Evolutionary conservation across 2,113 vertebrate genomes (phyloP).

Genomic region (Notothenia rossii): DNA sequence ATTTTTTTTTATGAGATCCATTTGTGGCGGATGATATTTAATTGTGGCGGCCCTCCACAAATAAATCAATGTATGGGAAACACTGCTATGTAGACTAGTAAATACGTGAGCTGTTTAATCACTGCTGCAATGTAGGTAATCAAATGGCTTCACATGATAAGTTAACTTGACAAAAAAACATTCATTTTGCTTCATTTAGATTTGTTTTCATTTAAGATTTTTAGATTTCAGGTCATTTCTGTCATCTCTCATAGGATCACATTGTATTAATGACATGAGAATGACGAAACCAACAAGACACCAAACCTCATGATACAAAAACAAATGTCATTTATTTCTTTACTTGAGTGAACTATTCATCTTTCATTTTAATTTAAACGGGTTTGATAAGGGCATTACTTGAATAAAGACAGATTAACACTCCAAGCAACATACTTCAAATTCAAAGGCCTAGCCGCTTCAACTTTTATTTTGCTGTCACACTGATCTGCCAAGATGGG

Average conservation of each 20-base stretch:
- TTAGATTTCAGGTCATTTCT: not conserved
- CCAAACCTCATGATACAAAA: not conserved
- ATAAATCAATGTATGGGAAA: too few relatives aligned
- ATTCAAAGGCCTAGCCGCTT: conserved; percentile 26
- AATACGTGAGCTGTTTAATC: not conserved
- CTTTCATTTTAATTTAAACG: not conserved
- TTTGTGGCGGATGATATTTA: too few relatives aligned
- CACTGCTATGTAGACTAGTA: not conserved
- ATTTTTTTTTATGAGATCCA: too few relatives aligned
- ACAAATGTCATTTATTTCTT: conserved; percentile 1
- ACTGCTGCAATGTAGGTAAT: not conserved
- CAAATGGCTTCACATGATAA: too few relatives aligned
- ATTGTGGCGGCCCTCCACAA: too few relatives aligned
- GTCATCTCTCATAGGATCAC: not conserved
- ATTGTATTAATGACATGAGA: not conserved
- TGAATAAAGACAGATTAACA: conserved; percentile 38
- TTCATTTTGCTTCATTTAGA: too few relatives aligned
- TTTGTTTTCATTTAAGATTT: not conserved
- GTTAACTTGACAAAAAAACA: too few relatives aligned
- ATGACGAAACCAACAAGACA: not conserved
- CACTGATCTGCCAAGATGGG: conserved; percentile 17
- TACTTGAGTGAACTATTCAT: not conserved
- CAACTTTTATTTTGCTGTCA: conserved; percentile 38
- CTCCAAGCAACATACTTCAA: conserved; percentile 27
- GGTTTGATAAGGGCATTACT: conserved; percentile 11